Conservation (phyloP, 1,140 invertebrate species). For the Rhyzopertha dominica region DNA sequence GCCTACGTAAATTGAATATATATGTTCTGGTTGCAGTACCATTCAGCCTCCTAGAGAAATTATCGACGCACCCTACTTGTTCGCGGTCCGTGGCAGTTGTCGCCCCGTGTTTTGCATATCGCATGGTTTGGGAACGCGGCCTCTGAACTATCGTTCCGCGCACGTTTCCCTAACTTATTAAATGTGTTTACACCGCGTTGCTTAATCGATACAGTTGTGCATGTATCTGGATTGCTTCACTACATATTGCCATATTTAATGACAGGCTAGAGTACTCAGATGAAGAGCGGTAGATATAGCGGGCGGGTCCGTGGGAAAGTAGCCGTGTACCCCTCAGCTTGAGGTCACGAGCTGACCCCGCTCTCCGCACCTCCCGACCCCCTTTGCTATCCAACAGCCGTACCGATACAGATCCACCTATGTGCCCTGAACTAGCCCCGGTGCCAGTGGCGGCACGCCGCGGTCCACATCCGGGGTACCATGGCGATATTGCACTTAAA, state of each 20-base stretch:
- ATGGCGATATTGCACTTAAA: no score
- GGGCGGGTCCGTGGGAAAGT: constrained; percentile 47
- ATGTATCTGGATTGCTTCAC: constrained; percentile 40
- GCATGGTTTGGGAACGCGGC: no score
- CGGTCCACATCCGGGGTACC: no score
- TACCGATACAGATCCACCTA: constrained; percentile 41
- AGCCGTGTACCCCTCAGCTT: constrained; percentile 46
- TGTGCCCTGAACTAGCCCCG: constrained; percentile 37
- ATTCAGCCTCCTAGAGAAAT: no score
- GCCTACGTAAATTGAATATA: no score
- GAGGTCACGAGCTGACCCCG: constrained; percentile 46
- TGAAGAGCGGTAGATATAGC: constrained; percentile 47
- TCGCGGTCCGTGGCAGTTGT: no score
- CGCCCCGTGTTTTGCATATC: no score
- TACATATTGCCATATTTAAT: constrained; percentile 47
- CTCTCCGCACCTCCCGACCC: constrained; percentile 21
- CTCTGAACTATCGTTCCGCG: no score
- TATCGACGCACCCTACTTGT: no score
- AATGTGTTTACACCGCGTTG: constrained; percentile 20
- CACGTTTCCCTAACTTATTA: no score
- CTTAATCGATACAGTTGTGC: constrained; percentile 40
- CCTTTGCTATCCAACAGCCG: constrained; percentile 24
- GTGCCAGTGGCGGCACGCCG: constrained; percentile 12
- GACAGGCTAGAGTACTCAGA: constrained; percentile 43
- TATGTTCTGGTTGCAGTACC: no score